Evolutionary conservation across 2,888 invertebrate species (phyloP), one percentile per base, ranked within the genome.

Genomic region (Caenorhabditis wallacei): DNA sequence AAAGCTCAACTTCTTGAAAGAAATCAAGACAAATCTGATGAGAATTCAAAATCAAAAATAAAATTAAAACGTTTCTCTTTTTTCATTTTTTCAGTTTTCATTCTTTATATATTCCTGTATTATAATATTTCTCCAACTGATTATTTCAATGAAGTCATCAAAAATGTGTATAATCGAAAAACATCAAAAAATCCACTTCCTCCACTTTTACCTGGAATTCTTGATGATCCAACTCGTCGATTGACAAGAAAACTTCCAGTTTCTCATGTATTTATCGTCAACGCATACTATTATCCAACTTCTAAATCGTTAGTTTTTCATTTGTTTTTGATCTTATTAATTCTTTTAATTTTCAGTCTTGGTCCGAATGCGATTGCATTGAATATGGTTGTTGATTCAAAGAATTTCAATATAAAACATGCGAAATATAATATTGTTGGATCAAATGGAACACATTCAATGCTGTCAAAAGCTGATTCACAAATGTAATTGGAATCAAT

Each of bases 271-370:
- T 76, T 69, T 20, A 76, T 76, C 8, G 54, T 22, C 43, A 59
- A 59, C 11, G 69, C 43, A 1, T 76, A 76, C 35, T 76, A 40
- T 20, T 76, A 76, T 48, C 64, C 64, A 8, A 76, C 64, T n/a
- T 76, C 75, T 4, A 76, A 76, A 35, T 66, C 66, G 76, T 76
- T 43, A 69, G 61, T 24, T 48, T 53, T 66, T 18, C 18, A 2
- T 18, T 3, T 5, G 7, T n/a, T n/a, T n/a, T n/a, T n/a, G n/a
- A n/a, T 30, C 16, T 1, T 37, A 40, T 22, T 13, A 2, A 18
- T 53, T 13, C 8, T 18, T 18, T n/a, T 24, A 16, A 4, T 11
- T 37, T 53, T 37, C 40, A 78, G 78, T 1, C 37, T 78, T 7
- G 78, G 78, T 13, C 37, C 16, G 8, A 78, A 78, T 46, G 70